Conservation (phyloP, 2,888 invertebrate genomes). For the Acanthosepion lycidas region DNA sequence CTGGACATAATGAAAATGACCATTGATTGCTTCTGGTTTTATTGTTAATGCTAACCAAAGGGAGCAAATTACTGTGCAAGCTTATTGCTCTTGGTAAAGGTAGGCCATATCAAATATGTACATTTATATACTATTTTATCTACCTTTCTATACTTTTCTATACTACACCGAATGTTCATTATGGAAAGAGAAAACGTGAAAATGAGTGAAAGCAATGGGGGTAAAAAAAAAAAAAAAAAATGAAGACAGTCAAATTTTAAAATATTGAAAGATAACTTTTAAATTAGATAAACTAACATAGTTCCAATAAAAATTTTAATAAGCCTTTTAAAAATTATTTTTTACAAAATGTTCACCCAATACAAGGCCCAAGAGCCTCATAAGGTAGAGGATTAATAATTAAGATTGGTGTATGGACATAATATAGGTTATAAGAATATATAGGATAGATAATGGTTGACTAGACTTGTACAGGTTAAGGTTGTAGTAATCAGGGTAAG, state of each 20-base stretch:
- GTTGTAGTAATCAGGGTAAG: too few relatives aligned
- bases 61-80: conserved; percentile 66
- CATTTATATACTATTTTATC: background rate
- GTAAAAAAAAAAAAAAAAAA: background rate
- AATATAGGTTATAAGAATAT: too few relatives aligned
- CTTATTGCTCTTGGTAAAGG: conserved; percentile 63
- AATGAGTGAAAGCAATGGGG: background rate
- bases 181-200: background rate
- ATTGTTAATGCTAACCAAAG: conserved; percentile 56
- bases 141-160: background rate
- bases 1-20: background rate
- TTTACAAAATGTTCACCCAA: too few relatives aligned
- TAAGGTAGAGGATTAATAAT: too few relatives aligned
- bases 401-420: too few relatives aligned
- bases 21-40: conserved; percentile 47
- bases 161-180: background rate
- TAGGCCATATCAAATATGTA: background rate
- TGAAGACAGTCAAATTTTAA: background rate
- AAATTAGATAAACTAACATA: too few relatives aligned
- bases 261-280: background rate
- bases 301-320: too few relatives aligned
- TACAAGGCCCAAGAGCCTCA: too few relatives aligned
- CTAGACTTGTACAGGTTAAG: too few relatives aligned
- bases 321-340: too few relatives aligned
- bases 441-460: too few relatives aligned